A percentile compares a stretch with the other conserved stretches of the same genome.
Evolutionary conservation across 2,888 invertebrate species (phyloP).

Genomic region (Oasisia sp.): DNA sequence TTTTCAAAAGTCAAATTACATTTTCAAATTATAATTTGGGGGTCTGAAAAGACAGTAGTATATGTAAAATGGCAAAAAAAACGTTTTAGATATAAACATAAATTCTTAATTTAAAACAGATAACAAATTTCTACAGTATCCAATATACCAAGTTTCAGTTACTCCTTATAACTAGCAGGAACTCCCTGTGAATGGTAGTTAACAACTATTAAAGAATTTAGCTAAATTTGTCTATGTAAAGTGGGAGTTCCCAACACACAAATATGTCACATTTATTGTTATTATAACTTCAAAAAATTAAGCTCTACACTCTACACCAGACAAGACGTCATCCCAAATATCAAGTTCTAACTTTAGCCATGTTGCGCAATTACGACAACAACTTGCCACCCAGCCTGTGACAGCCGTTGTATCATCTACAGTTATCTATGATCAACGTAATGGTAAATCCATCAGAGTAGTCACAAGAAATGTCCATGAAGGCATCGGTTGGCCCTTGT

Average conservation of each 20-base stretch:
- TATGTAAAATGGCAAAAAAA: not conserved
- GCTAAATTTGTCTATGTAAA: too few species aligned
- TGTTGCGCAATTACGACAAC: not conserved
- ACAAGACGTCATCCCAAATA: not conserved
- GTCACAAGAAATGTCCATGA: not conserved
- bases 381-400: not conserved
- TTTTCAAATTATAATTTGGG: too few species aligned
- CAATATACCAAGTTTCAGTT: not conserved
- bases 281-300: not conserved
- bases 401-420: not conserved
- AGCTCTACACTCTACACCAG: not conserved
- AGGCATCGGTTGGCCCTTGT: not conserved
- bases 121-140: too few species aligned
- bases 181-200: too few species aligned
- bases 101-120: not conserved
- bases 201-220: too few species aligned
- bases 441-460: not conserved
- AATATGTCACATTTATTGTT: not conserved
- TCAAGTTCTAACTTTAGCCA: not conserved
- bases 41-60: too few species aligned
- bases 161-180: not conserved
- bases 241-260: not conserved
- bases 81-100: not conserved
- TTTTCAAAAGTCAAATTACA: too few species aligned
- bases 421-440: not conserved